Base-by-base conservation (phyloP, 1,140 invertebrate species). In the Formica selysi region DNA sequence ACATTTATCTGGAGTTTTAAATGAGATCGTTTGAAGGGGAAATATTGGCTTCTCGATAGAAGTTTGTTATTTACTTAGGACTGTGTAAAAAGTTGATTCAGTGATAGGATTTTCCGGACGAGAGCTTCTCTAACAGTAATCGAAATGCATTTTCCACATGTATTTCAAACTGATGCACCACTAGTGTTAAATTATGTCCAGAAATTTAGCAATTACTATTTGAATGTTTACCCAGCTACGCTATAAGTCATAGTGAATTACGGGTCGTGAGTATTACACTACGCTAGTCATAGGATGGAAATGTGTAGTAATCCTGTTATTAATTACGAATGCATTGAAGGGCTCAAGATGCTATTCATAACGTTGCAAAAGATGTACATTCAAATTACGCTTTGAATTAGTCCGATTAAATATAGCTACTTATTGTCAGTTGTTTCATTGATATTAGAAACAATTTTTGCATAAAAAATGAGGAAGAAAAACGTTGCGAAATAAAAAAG, bases 291-390 rank as follows among this genome's bases (percentile, higher is more conserved):
- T 38, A 26, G 26, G 51, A 48, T 22, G n/a, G 73, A n/a, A 79
- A 76, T 59, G 48, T 59, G 65, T 54, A 26, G 61, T 85, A 78
- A 88, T 88, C 51, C 54, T 76, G 71, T 88, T 85, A 85, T 85
- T 83, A 85, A 85, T 89, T 85, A 19, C 74, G 41, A 89, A 48
- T 85, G 44, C 70, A 85, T 79, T 85, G 67, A 65, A 38, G n/a
- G n/a, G 22, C 29, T 79, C 32, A 67, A 80, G 44, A 54, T n/a
- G 19, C 22, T 29, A 73, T 59, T 68, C 48, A 71, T 65, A 71
- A 38, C 29, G 3, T 71, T 36, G 59, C 48, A 16, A 67, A 41
- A 44, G 3, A 11, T 26, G 7, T 22, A 19, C 8, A 19, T 65
- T 36, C 29, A 76, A 22, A 62, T 74, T 59, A 26, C 26, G 41